A percentile compares a stretch with the other conserved stretches of the same genome.
Evolutionary conservation across 2,888 invertebrate species (phyloP).

Genomic region (Oxytorus armatus): DNA sequence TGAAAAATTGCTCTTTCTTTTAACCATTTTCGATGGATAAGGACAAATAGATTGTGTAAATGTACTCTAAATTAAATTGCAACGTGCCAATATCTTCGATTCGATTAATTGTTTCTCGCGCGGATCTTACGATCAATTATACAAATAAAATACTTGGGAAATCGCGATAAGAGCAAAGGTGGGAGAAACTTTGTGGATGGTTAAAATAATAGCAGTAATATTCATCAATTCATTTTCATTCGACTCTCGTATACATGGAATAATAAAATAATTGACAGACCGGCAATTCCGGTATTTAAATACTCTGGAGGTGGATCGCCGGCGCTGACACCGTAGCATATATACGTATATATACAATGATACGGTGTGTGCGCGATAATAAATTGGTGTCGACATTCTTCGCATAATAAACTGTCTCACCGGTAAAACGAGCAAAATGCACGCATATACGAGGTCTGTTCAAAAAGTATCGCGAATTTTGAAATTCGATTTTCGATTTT

Average conservation of each 20-base stretch:
- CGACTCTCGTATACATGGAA: slow-evolving; percentile 31
- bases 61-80: too few relatives aligned
- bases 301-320: slow-evolving; percentile 44
- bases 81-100: too few relatives aligned
- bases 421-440: slow-evolving; percentile 61
- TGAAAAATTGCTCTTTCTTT: neutral
- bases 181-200: slow-evolving; percentile 6
- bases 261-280: slow-evolving; percentile 62
- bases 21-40: neutral
- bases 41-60: too few relatives aligned
- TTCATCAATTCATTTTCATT: slow-evolving; percentile 24
- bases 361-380: slow-evolving; percentile 46
- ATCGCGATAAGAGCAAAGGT: too few relatives aligned
- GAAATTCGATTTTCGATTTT: too few relatives aligned
- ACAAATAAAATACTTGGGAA: too few relatives aligned
- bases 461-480: too few relatives aligned
- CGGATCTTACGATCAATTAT: too few relatives aligned
- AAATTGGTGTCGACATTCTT: slow-evolving; percentile 66
- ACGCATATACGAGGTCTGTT: slow-evolving; percentile 31
- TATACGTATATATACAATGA: slow-evolving; percentile 4
- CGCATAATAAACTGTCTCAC: slow-evolving; percentile 65
- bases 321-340: slow-evolving; percentile 23
- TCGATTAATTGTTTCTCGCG: too few relatives aligned
- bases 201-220: slow-evolving; percentile 16
- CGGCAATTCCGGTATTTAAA: slow-evolving; percentile 62